Evolutionary conservation across 1,140 invertebrate genomes (phyloP), one percentile per base, ranked within the genome.

Genomic region (Zaprionus camerounensis): DNA sequence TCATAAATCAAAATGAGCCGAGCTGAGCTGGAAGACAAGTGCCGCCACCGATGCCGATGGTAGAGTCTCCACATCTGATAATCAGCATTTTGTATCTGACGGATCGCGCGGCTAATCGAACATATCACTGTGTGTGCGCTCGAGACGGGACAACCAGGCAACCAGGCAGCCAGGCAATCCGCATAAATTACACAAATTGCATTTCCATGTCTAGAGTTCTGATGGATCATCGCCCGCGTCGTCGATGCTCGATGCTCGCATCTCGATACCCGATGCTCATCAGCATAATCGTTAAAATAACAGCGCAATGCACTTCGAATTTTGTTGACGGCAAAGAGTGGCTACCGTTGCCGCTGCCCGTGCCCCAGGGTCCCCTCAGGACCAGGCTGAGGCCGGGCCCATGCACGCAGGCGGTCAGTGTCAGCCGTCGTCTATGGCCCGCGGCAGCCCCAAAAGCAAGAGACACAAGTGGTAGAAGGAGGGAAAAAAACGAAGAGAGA

Each of bases 271-370:
- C 53, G 56, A 64, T 76, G 87, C 82, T 91, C 88, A 91, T 91
- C 88, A 88, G 81, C 88, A 82, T 91, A 91, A 91, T 91, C 88
- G 88, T 91, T 91, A 91, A 91, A 91, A 91, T 91, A 91, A 91
- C 87, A 91, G 75, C 87, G 81, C 88, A 91, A 91, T 91, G 87
- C 87, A 91, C 87, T 91, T 91, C 80, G 81, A 78, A 58, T 64
- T 69, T 73, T 57, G 65, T 64, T 74, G 78, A 69, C 78, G 85
- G 79, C 75, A 70, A 67, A 72, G 75, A 90, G 78, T 82, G 85
- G 85, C 85, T 90, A 90, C 85, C 81, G 83, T 82, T 64, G 76
- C 85, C 81, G 83, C 80, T 64, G 76, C 28, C 28, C 28, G 71
- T 56, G 66, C 61, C 56, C 59, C 67, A 51, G 56, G 65, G 34